Base-by-base conservation (phyloP, 2,113 vertebrate species). In the Indicator maculatus region DNA sequence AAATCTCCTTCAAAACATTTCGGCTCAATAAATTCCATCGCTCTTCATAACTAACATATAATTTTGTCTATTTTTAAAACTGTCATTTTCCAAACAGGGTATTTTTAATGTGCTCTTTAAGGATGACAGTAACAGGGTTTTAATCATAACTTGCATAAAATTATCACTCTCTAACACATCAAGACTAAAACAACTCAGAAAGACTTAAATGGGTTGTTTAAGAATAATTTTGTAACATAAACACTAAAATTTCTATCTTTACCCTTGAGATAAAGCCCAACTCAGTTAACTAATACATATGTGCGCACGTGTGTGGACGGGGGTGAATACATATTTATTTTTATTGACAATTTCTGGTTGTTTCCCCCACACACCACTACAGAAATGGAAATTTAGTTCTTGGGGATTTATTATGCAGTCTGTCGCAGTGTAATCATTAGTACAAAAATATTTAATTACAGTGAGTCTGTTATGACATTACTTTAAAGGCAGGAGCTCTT, bases 51-150 rank as follows among this genome's bases (percentile, higher is more conserved):
- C 98, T 98, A 98, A 99, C 98, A 98, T 98, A 98, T 98, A 99
- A 99, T 99, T 99, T 99, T 98, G 98, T 98, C 98, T 98, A 98
- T 99, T 99, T 99, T 99, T 98, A 98, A 98, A 98, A 98, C 98
- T 98, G 98, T 99, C 98, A 99, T 98, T 98, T 99, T 98, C 98
- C 98, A 98, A 98, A 98, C 98, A 98, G 98, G 98, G 98, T 98
- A 98, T 99, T 98, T 99, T 99, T 98, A 98, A 98, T 98, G 98
- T 98, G 98, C 98, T 98, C 98, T 98, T 98, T 98, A 98, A 98
- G 98, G 98, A 98, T 99, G 98, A 98, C 98, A 99, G 98, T 98
- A 98, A 98, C 98, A 98, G 98, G 98, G 97, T 98, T 98, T 99
- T 99, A 99, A 99, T 99, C 98, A 98, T 98, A 99, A 98, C 98